These are phyloP conservation scores for Tragelaphus eurycerus DNA, from an alignment of 2,797 vertebrate species.

Conservation along the genomic window DNA sequence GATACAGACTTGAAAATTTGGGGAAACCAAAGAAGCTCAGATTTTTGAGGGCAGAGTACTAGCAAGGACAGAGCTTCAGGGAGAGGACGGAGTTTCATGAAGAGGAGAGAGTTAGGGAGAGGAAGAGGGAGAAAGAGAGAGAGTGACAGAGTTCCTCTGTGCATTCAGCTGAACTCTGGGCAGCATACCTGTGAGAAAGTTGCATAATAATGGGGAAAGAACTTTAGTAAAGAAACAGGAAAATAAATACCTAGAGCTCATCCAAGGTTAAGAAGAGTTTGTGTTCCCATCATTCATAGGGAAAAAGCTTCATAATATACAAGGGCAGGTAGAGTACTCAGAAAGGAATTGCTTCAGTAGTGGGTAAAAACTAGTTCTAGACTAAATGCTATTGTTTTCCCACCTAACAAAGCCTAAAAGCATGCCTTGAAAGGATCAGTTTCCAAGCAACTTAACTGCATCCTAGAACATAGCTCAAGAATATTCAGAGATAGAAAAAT, in stretches of 20 bases:
- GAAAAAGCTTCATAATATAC: not conserved
- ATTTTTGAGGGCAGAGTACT: not conserved
- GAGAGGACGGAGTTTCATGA: not conserved
- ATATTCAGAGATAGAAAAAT: not conserved
- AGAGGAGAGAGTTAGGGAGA: not conserved
- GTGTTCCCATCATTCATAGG: not conserved
- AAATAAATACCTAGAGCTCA: not conserved
- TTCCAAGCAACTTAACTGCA: not conserved
- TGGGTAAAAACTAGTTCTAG: not conserved
- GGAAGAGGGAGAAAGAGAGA: not conserved
- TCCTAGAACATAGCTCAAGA: not conserved
- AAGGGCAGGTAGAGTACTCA: not conserved
- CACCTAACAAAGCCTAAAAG: not conserved
- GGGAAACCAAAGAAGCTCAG: not conserved
- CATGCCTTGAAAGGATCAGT: not conserved
- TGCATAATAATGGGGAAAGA: not conserved
- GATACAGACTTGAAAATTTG: not conserved
- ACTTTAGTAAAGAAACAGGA: not conserved
- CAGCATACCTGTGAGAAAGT: not conserved
- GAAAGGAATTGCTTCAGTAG: not conserved
- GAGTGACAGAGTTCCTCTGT: not conserved
- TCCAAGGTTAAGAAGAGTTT: not conserved
- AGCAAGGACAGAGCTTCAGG: not conserved
- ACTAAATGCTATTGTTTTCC: not conserved
- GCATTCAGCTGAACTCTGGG: not conserved